phyloP scores from a whole-genome alignment of 2,113 vertebrate genomes.

The Cyphomyrus discorhynchus region DNA sequence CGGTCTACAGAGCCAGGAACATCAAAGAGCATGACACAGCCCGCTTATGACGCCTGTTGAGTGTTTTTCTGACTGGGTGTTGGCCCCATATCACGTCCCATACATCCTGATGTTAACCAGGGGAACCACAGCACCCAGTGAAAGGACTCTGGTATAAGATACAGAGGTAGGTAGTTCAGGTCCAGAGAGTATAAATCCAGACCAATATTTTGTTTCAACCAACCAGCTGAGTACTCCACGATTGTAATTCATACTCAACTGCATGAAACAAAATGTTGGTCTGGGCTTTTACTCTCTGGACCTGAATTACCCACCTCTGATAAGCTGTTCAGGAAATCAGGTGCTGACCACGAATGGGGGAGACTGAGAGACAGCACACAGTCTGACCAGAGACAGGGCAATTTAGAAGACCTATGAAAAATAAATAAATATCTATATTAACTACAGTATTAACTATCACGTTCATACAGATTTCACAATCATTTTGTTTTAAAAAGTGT shows the following conservation, averaged over 20 bases:
- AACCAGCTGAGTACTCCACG: background rate
- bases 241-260: background rate
- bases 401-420: background rate
- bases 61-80: background rate
- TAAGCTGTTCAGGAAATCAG: constrained; percentile 96
- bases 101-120: constrained; percentile 76
- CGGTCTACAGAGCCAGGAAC: background rate
- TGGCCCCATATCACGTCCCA: constrained; percentile 84
- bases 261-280: background rate
- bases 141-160: background rate
- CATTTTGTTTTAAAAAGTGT: background rate
- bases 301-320: background rate
- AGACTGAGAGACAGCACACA: constrained; percentile 64
- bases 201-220: background rate
- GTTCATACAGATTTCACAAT: background rate
- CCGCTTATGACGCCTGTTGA: background rate
- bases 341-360: constrained; percentile 85
- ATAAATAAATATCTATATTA: background rate
- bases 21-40: background rate
- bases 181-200: background rate
- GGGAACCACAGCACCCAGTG: constrained; percentile 74
- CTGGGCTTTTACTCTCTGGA: background rate
- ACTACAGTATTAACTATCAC: background rate
- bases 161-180: constrained; percentile 54
- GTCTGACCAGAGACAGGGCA: background rate